These are phyloP conservation scores for Eulacestoma nigropectus DNA, from an alignment of 2,113 vertebrate species.

Conservation along the genomic window DNA sequence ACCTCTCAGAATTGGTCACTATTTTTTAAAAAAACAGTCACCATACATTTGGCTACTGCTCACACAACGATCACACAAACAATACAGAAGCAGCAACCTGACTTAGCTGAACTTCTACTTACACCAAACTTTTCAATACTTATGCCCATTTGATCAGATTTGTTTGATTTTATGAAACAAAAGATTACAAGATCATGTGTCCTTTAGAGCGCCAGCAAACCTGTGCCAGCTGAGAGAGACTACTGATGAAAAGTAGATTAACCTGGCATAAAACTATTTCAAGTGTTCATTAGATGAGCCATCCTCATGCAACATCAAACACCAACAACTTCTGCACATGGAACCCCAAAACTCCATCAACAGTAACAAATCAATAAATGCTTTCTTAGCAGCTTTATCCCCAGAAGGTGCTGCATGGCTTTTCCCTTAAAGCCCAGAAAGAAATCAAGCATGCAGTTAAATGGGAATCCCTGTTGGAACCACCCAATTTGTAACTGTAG, in stretches of 20 bases:
- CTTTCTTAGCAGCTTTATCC: neutral
- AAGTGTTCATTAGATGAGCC: neutral
- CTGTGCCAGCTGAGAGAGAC: neutral
- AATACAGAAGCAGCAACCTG: neutral
- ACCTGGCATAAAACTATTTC: neutral
- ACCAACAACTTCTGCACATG: neutral
- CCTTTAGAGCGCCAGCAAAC: neutral
- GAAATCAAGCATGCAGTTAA: neutral
- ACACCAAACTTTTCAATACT: neutral
- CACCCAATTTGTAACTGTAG: neutral
- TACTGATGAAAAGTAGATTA: neutral
- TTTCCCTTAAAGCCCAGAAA: neutral
- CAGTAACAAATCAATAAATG: neutral
- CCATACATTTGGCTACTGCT: neutral
- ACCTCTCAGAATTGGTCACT: neutral
- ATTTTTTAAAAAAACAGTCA: neutral
- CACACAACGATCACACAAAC: neutral
- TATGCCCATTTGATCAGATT: neutral
- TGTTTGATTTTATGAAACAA: neutral
- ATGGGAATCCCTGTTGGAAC: neutral
- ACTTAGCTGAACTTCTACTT: neutral
- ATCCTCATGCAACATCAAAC: neutral
- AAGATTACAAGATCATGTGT: rapidly evolving
- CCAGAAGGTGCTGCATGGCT: neutral
- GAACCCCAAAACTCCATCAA: neutral